Evolutionary conservation across 2,113 vertebrate genomes (phyloP).

Genomic region (Chelonoidis abingdonii): DNA sequence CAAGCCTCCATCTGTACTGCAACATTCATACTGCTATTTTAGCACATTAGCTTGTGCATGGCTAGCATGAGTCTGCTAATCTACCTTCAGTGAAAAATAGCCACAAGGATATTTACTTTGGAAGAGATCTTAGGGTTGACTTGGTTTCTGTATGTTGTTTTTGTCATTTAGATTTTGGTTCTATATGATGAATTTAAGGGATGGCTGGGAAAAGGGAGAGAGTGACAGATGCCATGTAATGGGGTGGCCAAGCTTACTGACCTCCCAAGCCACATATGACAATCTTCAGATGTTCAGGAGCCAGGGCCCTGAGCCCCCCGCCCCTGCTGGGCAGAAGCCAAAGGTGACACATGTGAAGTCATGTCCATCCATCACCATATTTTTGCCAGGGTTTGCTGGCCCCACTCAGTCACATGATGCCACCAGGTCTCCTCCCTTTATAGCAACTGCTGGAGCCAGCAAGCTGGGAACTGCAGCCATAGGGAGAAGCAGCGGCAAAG

Average conservation of each 20-base stretch:
- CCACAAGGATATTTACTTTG: neutral
- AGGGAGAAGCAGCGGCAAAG: too few relatives aligned
- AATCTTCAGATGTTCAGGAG: too few relatives aligned
- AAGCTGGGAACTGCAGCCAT: too few relatives aligned
- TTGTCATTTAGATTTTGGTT: conserved; percentile 46
- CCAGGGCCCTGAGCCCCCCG: too few relatives aligned
- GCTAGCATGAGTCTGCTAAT: neutral
- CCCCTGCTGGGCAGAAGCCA: too few relatives aligned
- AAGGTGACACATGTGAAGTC: too few relatives aligned
- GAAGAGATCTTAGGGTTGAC: conserved; percentile 3
- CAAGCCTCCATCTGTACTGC: neutral
- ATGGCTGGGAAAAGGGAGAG: neutral
- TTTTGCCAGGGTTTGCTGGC: too few relatives aligned
- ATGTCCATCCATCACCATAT: too few relatives aligned
- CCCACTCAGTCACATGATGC: too few relatives aligned
- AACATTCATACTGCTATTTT: neutral
- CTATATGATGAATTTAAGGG: conserved; percentile 30
- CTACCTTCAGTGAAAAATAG: neutral
- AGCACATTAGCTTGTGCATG: neutral
- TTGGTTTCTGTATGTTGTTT: conserved; percentile 36
- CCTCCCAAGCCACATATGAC: too few relatives aligned
- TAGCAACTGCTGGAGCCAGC: too few relatives aligned
- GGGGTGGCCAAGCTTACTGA: neutral
- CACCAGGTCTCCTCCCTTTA: too few relatives aligned
- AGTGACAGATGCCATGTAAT: neutral